Percentiles rank a stretch among this genome's conserved stretches.
Conservation (phyloP, 2,113 vertebrate species). For the Bos javanicus region DNA sequence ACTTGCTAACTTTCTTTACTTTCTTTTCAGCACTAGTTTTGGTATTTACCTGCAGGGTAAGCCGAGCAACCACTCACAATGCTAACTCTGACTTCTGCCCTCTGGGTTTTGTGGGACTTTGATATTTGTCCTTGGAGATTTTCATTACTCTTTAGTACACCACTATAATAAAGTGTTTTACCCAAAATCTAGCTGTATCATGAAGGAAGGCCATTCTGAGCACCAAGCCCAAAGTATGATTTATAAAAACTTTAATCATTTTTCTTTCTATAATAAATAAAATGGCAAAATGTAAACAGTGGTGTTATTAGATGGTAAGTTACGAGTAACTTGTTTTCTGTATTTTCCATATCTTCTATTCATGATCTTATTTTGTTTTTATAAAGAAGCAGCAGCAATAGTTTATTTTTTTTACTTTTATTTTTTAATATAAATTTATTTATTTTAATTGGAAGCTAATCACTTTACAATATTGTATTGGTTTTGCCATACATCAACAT, state of each 20-base stretch:
- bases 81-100: not conserved
- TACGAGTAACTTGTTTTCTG: not conserved
- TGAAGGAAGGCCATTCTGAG: not conserved
- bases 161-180: not conserved
- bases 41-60: not conserved
- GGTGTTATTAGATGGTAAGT: not conserved
- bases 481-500: too few species aligned
- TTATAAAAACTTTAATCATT: slow-evolving; percentile 12
- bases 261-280: not conserved
- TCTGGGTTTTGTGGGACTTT: not conserved
- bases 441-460: too few species aligned
- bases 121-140: not conserved
- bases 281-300: not conserved
- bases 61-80: not conserved
- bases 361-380: slow-evolving; percentile 14
- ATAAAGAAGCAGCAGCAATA: not conserved
- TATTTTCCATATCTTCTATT: not conserved
- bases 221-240: not conserved
- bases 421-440: too few species aligned
- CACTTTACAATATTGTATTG: too few species aligned
- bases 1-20: not conserved
- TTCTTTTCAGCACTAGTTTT: not conserved
- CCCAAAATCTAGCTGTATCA: not conserved
- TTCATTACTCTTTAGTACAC: not conserved
- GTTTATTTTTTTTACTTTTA: not conserved